A percentile compares a stretch with the other conserved stretches of the same genome.
phyloP scores from a whole-genome alignment of 37 sponge, comb jelly and placozoan species.

The Crambe crambe region DNA sequence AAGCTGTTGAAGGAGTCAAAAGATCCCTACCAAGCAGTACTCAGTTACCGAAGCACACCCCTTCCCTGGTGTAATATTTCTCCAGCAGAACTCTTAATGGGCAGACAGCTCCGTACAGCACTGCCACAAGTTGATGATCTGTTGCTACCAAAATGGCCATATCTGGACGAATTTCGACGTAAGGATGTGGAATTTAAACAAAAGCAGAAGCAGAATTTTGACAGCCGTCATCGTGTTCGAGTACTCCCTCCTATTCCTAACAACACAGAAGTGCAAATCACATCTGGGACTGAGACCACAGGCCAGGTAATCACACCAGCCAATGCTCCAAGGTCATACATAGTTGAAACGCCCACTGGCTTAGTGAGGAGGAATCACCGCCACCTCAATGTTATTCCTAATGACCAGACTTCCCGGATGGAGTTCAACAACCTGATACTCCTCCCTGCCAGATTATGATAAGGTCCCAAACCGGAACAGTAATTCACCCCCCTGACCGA shows the following conservation, averaged over 20 bases:
- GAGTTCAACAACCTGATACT: no score
- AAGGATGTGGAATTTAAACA: not conserved
- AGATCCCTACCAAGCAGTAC: conserved; percentile 26
- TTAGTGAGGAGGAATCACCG: no score
- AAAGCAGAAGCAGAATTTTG: conserved; percentile 36
- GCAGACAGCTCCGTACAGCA: conserved; percentile 19
- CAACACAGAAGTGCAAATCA: conserved; percentile 39
- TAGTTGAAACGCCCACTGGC: no score
- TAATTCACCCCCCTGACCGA: no score
- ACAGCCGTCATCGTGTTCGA: conserved; percentile 23
- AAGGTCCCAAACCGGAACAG: no score
- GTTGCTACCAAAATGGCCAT: conserved; percentile 47
- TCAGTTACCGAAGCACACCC: conserved; percentile 50
- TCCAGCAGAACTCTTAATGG: conserved; percentile 55
- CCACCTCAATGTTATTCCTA: no score
- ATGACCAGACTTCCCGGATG: no score
- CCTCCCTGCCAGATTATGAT: no score
- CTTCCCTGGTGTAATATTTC: conserved; percentile 46
- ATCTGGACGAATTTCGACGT: conserved; percentile 19
- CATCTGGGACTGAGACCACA: not conserved
- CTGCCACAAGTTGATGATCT: conserved; percentile 29
- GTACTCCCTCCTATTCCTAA: not conserved
- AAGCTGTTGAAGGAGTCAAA: conserved; percentile 1
- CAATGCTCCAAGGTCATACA: no score
- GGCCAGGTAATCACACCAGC: conserved; percentile 18